These are phyloP conservation scores for Nothocercus nigrocapillus DNA, from an alignment of 2,113 vertebrate genomes.

Conservation along the genomic window DNA sequence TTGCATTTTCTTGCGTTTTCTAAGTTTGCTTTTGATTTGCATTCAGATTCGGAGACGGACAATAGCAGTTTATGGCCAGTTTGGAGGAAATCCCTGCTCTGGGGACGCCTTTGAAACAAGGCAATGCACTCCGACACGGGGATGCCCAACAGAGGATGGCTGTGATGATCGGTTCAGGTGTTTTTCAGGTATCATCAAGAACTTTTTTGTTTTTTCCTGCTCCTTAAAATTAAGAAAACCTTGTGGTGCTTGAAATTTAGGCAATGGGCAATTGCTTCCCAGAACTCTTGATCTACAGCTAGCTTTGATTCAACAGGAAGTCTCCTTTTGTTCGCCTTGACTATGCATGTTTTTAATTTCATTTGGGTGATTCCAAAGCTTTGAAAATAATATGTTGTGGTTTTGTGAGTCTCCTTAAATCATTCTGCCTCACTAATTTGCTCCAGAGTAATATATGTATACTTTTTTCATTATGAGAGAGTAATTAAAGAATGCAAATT, in stretches of 20 bases:
- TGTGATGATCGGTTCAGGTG: constrained; percentile 90
- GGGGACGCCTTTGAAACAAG: constrained; percentile 79
- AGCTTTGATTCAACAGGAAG: not conserved
- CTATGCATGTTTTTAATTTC: not conserved
- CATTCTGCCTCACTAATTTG: not conserved
- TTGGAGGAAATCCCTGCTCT: constrained; percentile 81
- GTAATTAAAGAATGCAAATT: not conserved
- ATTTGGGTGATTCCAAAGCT: not conserved
- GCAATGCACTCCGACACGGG: constrained; percentile 77
- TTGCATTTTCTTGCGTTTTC: not conserved
- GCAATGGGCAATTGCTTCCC: not conserved
- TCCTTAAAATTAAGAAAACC: not conserved
- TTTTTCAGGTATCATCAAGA: constrained; percentile 81
- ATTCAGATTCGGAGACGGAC: constrained; percentile 82
- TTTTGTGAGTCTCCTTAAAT: not conserved
- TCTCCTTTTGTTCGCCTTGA: not conserved
- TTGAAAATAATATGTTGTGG: not conserved
- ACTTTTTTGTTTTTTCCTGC: not conserved
- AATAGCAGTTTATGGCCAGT: constrained; percentile 85
- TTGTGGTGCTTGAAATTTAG: not conserved
- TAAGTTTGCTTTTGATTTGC: not conserved
- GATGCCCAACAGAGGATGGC: constrained; percentile 86
- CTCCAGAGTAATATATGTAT: not conserved
- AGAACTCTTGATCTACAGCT: not conserved
- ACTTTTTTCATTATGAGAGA: not conserved